Evolutionary conservation across 2,113 vertebrate genomes (phyloP), one percentile per base, ranked within the genome.

Genomic region (Microcebus griseorufus): DNA sequence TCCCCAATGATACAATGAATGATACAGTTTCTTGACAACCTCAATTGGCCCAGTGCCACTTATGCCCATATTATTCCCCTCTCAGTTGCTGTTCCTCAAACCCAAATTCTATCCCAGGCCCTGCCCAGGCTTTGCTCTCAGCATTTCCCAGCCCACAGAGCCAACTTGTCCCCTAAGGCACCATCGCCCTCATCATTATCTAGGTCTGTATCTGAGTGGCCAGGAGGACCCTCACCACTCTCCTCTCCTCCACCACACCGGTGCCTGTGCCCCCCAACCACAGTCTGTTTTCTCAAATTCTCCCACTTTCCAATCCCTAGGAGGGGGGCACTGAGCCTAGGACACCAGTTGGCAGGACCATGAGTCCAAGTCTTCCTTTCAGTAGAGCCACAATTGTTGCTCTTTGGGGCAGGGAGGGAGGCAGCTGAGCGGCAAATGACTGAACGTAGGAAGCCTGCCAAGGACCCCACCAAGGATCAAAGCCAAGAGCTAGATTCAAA

Each of bases 401-500:
- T 86, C 29, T 96, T 90, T 70, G 1, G 93, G 64, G 60, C 42
- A 88, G 64, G 90, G 67, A 88, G 82, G 39, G 48, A 86, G 78
- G 51, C 37, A 94, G 72, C 78, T 75, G 88, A 94, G 85, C 22
- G 37, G 81, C 53, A 88, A 93, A 51, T 94, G 91, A 93, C 83
- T 90, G 75, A 82, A 86, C 60, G 18, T 86, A 72, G 67, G 93
- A 96, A 92, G 92, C 25, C 51, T 94, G 82, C 78, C 94, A 88
- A 84, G 58, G 45, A 94, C 39, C 60, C 73, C 48, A 37, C 25
- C 27, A 29, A 62, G 93, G 88, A 82, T 87, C n/a, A 27, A 91
- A 95, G 82, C 94, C 94, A 96, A 97, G 62, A 70, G 58, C 10
- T 93, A 72, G 69, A 88, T 91, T 94, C 72, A 73, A 53, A 73